Base-by-base conservation (phyloP, 2,888 invertebrate genomes). In the Zygaena filipendulae region DNA sequence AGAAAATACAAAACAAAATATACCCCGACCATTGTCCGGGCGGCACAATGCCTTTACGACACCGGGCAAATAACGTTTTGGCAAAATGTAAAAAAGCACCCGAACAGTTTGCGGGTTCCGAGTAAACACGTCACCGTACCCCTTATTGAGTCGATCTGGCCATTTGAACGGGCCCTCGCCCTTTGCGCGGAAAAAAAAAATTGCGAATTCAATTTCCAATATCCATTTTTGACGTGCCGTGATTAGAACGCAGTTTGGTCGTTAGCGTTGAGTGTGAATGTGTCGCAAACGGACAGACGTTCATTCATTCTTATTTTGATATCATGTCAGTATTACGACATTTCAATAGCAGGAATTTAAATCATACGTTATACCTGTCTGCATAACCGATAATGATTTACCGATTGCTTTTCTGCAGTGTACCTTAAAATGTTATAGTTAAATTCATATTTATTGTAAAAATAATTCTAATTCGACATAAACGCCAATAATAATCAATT, bases 131-230 rank as follows among this genome's bases (percentile, higher is more conserved):
- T 63, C 60, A 45, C 54, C 52, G 57, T 66, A 60, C 66, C 66
- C 74, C 74, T 72, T 71, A 70, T 69, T 71, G 70, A 70, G 74
- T 74, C 66, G 74, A 77, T 75, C 77, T 75, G 75, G 71, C 72
- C 67, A 77, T 74, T 74, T 68, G 66, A 60, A 63, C 61, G 59
- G 49, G 54, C 71, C 64, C 66, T 60, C 61, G 61, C 69, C 71
- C 66, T 68, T 70, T 66, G 54, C 46, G 49, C 56, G 33, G 52
- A 42, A 42, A 47, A 61, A 68, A 69, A 69, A 63, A 68, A 67
- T 57, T 54, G 52, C 54, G 62, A 67, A 74, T 77, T 74, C 70
- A 75, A 77, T 77, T 77, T 74, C 51, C 70, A 62, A 74, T 77
- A 77, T 77, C 70, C 74, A 77, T 69, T 77, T 77, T 70, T 79